Base-by-base conservation (phyloP, 2,888 invertebrate species). In the Phyto melanocephala region DNA sequence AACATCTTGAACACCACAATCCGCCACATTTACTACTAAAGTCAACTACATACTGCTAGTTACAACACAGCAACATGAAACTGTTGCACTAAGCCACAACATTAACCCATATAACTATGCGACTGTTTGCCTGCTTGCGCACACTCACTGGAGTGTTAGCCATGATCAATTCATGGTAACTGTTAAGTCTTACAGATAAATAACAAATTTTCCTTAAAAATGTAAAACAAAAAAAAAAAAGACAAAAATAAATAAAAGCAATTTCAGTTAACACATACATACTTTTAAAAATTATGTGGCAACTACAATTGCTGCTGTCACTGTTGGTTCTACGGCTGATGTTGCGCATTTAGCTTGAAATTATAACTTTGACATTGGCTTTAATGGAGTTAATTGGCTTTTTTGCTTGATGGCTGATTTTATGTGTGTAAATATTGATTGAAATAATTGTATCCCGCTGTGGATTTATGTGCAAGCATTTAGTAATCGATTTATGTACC, bases 371-470 rank as follows among this genome's bases (percentile, higher is more conserved):
- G 81, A 78, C 78, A 81, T 81, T 81, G 78, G 81, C 78, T 87
- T 88, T 87, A 88, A 88, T 87, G 87, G 87, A 87, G 87, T 88
- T 90, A 90, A 90, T 90, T 90, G 90, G 89, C 88, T 86, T 88
- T n/a, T 89, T 88, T 74, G 68, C 72, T 68, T 72, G 77, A 81
- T 81, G 83, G 85, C 85, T 86, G 86, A 87, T 81, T 86, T 67
- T 67, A 54, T 79, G 62, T 81, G 68, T 81, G 83, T 85, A 85
- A 86, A 85, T 86, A 87, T 87, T 86, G 81, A 81, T 85, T 65
- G 67, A 77, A 84, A 80, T 80, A 83, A 83, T 84, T 65, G 76
- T 74, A 77, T 76, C 78, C 71, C 83, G 75, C 74, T 71, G 83
- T 63, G 81, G 67, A 80, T 79, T 82, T 75, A 79, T 82, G 82